These are phyloP conservation scores for Paguma larvata DNA, from an alignment of 2,797 vertebrate species.

Conservation along the genomic window DNA sequence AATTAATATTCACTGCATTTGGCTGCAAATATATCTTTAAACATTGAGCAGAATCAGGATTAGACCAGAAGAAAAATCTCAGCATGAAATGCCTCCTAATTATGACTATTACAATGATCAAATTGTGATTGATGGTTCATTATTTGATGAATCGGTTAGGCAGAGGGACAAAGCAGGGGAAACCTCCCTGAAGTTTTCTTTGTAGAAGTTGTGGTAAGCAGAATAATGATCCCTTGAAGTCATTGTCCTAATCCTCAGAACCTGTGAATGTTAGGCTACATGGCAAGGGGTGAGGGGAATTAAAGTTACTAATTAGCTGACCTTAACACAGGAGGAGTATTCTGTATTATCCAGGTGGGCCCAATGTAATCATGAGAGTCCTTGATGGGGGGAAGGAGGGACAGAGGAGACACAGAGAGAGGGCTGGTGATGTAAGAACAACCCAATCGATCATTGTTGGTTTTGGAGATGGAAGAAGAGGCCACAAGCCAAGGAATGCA, in stretches of 20 bases:
- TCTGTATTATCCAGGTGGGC: not conserved
- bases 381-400: not conserved
- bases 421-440: not conserved
- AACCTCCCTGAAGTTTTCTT: not conserved
- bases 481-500: not conserved
- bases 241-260: not conserved
- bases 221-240: not conserved
- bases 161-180: not conserved
- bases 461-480: conserved; percentile 1
- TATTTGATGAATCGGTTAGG: not conserved
- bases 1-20: conserved; percentile 10
- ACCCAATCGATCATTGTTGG: not conserved
- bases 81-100: not conserved
- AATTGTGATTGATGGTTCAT: not conserved
- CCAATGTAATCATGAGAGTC: not conserved
- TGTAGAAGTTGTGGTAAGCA: not conserved
- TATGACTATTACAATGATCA: not conserved
- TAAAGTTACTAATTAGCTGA: not conserved
- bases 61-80: conserved; percentile 22
- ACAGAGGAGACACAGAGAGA: not conserved
- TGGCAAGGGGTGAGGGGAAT: not conserved
- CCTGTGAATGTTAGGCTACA: conserved; percentile 20
- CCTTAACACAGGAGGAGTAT: not conserved
- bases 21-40: conserved; percentile 6
- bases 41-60: not conserved